Base-by-base conservation (phyloP, 2,888 invertebrate genomes). In the Biston stratarius region DNA sequence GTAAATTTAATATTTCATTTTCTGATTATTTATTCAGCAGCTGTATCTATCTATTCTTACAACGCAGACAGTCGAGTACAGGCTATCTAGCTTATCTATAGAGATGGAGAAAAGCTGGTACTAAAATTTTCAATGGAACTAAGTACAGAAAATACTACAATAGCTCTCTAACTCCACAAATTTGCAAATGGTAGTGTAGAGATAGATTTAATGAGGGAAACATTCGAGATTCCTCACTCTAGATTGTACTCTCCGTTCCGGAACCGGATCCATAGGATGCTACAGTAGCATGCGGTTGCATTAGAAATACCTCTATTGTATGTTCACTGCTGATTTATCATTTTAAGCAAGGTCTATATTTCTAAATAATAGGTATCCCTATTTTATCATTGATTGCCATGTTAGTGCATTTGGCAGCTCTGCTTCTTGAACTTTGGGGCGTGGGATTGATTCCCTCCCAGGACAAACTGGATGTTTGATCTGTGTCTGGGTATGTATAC, bases 181-280 rank as follows among this genome's bases (percentile, higher is more conserved):
- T 36, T 38, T 12, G 38, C 36, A 14, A 36, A 14, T n/a, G 2
- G 14, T 24, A 33, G 6, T 10, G 58, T 33, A 38, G 48, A 38
- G 49, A 15, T 42, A 40, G 10, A 49, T 59, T 48, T 61, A 61
- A 67, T 61, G 61, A 67, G 57, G 66, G 52, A 58, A 61, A 66
- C 66, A 66, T 61, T 66, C 52, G 57, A 51, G 52, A 52, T 57
- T 47, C 61, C 58, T 40, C 34, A 48, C 48, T 38, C 57, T 47
- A 14, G 36, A 60, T 60, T 55, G 36, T 8, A 48, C 58, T 47
- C 49, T 49, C 36, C 53, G 42, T 7, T 42, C 34, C 59, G 49
- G 58, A 58, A 58, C 59, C 59, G 36, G 44, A 38, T 57, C 61
- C 47, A 52, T 51, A 53, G 61, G 66, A 61, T 61, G 56, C 45